Base-by-base conservation (phyloP, 1,140 invertebrate genomes). In the Atta texana region DNA sequence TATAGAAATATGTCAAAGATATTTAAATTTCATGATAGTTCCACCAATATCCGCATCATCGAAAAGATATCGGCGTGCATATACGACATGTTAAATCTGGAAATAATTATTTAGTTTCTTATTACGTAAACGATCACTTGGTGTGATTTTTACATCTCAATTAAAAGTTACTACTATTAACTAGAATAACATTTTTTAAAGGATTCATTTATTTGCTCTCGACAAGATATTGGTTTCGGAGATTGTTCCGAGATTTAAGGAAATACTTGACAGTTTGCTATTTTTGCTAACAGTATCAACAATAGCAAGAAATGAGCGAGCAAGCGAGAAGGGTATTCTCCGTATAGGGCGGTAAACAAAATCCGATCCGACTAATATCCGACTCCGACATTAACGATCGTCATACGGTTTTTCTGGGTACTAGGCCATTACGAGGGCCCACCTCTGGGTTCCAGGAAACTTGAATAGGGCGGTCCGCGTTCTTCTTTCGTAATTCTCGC, bases 391-490 rank as follows among this genome's bases (percentile, higher is more conserved):
- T 77, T 89, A 89, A 89, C 85, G 88, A 87, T 86, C 81, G 89
- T 80, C 76, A 81, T 87, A 86, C 61, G 78, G 63, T 72, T 84
- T 88, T 91, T 91, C 89, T 86, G 61, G 82, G 87, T 91, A 91
- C 59, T 61, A 64, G 28, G 77, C 66, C 77, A 88, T 88, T 85
- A 90, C 64, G 76, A 91, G 72, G 63, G 88, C 74, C 89, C 88
- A 92, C 90, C 89, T 90, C 88, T 89, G 91, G 71, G 88, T 94
- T 93, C 91, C 87, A 53, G 87, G 92, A 93, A 93, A 92, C 87
- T 92, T 86, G 92, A 88, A 92, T 92, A 91, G 91, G 78, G 69
- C 87, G 85, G 55, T 89, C 86, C 78, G 55, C 66, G 69, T 82
- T 61, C 59, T 28, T 85, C 72, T 68, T 78, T 86, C 86, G 28